Conservation (phyloP, 1,140 invertebrate species). For the Hyles euphorbiae region DNA sequence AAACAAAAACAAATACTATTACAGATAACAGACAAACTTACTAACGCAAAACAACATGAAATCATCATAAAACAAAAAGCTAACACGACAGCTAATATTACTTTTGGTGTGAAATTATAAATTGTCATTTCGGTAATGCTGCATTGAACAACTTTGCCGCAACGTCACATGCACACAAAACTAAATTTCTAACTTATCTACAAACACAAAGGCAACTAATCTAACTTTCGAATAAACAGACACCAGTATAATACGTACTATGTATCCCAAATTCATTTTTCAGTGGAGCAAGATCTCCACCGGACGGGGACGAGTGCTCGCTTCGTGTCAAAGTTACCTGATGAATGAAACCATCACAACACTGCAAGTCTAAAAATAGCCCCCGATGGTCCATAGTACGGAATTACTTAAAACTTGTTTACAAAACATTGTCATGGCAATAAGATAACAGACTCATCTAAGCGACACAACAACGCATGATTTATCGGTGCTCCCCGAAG, state of each 20-base stretch:
- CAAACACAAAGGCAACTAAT: no score
- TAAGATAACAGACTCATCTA: conserved; percentile 47
- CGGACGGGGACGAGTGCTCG: conserved; percentile 1
- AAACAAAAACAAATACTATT: conserved; percentile 14
- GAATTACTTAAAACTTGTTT: conserved; percentile 64
- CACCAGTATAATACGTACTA: not conserved
- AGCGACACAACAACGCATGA: conserved; percentile 21
- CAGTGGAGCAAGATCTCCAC: conserved; percentile 4
- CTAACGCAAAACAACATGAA: no score
- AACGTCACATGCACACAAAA: no score
- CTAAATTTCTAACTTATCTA: no score
- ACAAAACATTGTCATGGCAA: conserved; percentile 53
- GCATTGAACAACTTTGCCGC: no score
- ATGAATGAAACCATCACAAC: conserved; percentile 44
- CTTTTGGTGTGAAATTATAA: no score
- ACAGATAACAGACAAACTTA: not conserved
- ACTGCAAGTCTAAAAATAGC: conserved; percentile 51
- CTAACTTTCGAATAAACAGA: no score
- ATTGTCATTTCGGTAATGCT: no score
- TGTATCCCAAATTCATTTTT: conserved; percentile 5
- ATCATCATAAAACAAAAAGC: no score
- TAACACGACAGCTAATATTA: no score
- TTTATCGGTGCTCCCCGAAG: conserved; percentile 16
- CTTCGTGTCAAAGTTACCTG: conserved; percentile 37
- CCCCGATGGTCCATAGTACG: conserved; percentile 52